Evolutionary conservation across 2,888 invertebrate genomes (phyloP), one percentile per base, ranked within the genome.

Genomic region (Thecocarcelia acutangulata): DNA sequence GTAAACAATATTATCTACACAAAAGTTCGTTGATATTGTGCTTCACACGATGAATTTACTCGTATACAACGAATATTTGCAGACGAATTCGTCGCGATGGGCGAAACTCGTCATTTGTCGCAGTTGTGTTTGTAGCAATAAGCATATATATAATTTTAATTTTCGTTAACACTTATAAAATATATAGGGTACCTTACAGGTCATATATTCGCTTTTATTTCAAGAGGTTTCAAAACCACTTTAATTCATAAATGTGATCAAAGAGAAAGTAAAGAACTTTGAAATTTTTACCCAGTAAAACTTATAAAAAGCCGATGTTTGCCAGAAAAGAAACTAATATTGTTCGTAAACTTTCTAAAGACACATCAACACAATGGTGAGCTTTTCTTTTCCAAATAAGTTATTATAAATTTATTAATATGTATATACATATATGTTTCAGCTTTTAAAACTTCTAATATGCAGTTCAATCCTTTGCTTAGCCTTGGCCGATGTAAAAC

Each of bases 401-500:
- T 33, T 19, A 13, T 48, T 17, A 15, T 33, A 33, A 33, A 33
- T 33, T 3, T 24, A 24, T 2, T 2, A 24, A 8, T 9, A 33
- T 6, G 8, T 33, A 6, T 33, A 33, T 33, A 33, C 9, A 13
- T 17, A 69, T 58, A 33, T 1, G 21, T 64, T 63, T 5, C 28
- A 82, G 82, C 11, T 64, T 11, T 1, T 52, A 1, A 78, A 64
- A 46, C 54, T 83, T 12, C 28, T 86, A 17, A 46, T 85, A 58
- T 74, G 84, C 4, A 48, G 86, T 58, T 88, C 87, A 52, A 81
- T 88, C 69, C 79, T 87, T 83, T 88, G 88, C 76, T 76, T 87
- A 83, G 88, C 86, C 66, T 85, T 87, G 44, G 90, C 90, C 84
- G 90, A 90, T 87, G 90, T 90, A 13, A 89, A 89, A 83, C 87